Evolutionary conservation across 1,140 invertebrate species (phyloP).

Genomic region (Lepidurus apus): DNA sequence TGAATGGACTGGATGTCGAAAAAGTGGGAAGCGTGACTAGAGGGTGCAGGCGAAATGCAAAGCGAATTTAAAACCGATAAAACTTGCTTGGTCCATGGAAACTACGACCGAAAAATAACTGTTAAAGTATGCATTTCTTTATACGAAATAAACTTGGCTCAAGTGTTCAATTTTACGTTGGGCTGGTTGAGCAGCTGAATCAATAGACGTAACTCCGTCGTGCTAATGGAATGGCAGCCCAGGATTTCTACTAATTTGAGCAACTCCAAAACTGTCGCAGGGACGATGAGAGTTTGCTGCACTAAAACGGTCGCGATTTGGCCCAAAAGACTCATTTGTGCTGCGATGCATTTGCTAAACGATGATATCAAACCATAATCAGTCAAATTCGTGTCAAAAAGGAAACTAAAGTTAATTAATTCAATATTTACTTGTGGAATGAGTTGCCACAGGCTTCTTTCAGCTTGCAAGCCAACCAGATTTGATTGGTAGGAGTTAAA

Average conservation of each 20-base stretch:
- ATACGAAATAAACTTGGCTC: background rate
- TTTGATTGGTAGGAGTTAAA: slow-evolving; percentile 38
- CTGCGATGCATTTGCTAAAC: slow-evolving; percentile 37
- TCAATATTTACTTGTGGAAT: slow-evolving; percentile 44
- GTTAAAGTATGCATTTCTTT: background rate
- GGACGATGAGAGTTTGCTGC: slow-evolving; percentile 39
- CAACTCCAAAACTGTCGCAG: slow-evolving; percentile 48
- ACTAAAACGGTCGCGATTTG: slow-evolving; percentile 45
- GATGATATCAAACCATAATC: slow-evolving; percentile 34
- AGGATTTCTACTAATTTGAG: slow-evolving; percentile 54
- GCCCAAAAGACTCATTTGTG: slow-evolving; percentile 43
- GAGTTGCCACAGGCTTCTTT: slow-evolving; percentile 46
- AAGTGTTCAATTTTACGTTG: slow-evolving; percentile 39
- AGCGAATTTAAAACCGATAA: background rate
- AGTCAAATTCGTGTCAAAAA: slow-evolving; percentile 20
- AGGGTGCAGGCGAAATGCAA: background rate
- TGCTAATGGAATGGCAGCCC: slow-evolving; percentile 53
- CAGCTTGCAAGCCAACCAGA: slow-evolving; percentile 45
- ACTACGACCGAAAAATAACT: background rate
- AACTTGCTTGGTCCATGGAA: slow-evolving; percentile 8
- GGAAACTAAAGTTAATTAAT: background rate
- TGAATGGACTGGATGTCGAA: background rate
- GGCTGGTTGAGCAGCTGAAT: slow-evolving; percentile 45
- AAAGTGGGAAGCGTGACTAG: background rate
- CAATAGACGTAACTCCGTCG: slow-evolving; percentile 53